Evolutionary conservation across 2,113 vertebrate genomes (phyloP).

Genomic region (Cromileptes altivelis): DNA sequence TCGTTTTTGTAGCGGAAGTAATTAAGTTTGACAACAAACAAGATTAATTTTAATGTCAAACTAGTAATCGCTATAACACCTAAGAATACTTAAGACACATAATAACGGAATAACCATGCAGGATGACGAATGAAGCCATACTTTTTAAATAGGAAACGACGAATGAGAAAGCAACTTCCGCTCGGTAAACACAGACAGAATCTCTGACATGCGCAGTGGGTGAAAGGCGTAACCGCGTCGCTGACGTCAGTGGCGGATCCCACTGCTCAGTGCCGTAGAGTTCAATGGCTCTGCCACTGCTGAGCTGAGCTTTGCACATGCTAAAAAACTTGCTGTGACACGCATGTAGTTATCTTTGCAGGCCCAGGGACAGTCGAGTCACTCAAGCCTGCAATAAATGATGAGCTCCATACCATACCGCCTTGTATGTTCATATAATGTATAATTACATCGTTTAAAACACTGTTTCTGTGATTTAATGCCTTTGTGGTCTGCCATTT

Average conservation of each 20-base stretch:
- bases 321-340: not conserved
- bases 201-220: conserved; percentile 66
- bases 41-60: not conserved
- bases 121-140: not conserved
- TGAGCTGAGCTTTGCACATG: not conserved
- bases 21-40: not conserved
- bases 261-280: not conserved
- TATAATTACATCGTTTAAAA: not conserved
- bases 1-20: too few species aligned
- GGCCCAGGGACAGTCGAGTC: not conserved
- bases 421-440: too few species aligned
- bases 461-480: too few species aligned
- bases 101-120: not conserved
- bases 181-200: conserved; percentile 20
- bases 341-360: not conserved
- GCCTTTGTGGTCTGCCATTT: not conserved
- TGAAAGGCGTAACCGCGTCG: conserved; percentile 35
- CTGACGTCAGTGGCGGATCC: conserved; percentile 15
- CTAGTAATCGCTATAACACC: not conserved
- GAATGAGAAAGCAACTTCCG: conserved; percentile 46
- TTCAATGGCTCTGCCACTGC: not conserved
- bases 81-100: not conserved
- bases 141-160: not conserved
- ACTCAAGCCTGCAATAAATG: not conserved
- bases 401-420: not conserved